These are phyloP conservation scores for Drosophila mojavensis DNA, from an alignment of 1,140 invertebrate species.

Conservation along the genomic window DNA sequence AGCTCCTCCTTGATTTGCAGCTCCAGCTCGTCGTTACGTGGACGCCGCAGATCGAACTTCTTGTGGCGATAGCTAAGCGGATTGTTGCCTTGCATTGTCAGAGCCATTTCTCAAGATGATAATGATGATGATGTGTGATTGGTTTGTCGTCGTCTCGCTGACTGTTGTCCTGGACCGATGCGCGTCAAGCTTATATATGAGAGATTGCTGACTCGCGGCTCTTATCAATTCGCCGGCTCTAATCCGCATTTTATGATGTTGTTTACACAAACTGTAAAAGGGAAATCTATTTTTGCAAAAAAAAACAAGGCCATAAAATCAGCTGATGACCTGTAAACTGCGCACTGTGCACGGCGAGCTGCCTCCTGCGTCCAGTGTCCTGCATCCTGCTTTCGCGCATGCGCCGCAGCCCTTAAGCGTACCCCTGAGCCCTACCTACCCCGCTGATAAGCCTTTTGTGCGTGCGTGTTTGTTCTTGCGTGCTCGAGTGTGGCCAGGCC, in stretches of 20 bases:
- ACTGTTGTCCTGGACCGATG: slow-evolving; percentile 56
- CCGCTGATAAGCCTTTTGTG: slow-evolving; percentile 48
- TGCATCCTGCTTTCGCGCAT: slow-evolving; percentile 17
- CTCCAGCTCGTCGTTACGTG: slow-evolving; percentile 11
- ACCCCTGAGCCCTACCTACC: slow-evolving; percentile 17
- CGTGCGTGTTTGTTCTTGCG: slow-evolving; percentile 66
- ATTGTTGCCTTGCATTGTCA: slow-evolving; percentile 18
- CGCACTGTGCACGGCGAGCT: slow-evolving; percentile 15
- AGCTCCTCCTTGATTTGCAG: slow-evolving; percentile 48
- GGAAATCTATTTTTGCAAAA: slow-evolving; percentile 62
- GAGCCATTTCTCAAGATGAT: slow-evolving; percentile 16
- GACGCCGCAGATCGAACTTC: slow-evolving; percentile 63
- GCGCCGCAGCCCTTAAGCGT: slow-evolving; percentile 13
- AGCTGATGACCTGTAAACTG: slow-evolving; percentile 35
- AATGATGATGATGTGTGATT: slow-evolving; percentile 2
- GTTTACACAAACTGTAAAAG: slow-evolving; percentile 63
- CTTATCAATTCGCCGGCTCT: slow-evolving; percentile 25
- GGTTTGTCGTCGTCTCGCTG: slow-evolving; percentile 23
- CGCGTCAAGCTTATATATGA: slow-evolving; percentile 44
- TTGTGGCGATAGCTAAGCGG: slow-evolving; percentile 66
- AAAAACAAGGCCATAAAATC: slow-evolving; percentile 72
- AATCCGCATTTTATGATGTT: slow-evolving; percentile 66
- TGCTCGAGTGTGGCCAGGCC: slow-evolving; percentile 26
- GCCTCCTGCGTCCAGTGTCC: slow-evolving; percentile 15
- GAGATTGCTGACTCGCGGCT: slow-evolving; percentile 5